These are phyloP conservation scores for Aythya baeri DNA, from an alignment of 2,113 vertebrate species.

Conservation along the genomic window DNA sequence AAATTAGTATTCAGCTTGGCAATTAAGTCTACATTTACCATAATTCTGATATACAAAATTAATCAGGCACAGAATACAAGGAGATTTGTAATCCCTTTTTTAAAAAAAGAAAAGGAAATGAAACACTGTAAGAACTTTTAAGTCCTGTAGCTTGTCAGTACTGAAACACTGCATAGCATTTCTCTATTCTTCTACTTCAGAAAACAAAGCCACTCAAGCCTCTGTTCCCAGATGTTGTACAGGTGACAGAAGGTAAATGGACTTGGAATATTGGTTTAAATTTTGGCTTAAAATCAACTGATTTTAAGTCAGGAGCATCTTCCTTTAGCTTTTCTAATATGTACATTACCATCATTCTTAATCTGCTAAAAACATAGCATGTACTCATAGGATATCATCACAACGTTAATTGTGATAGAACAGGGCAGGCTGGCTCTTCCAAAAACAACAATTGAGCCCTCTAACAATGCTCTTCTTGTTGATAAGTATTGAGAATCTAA, in stretches of 20 bases:
- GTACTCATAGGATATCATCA: background rate
- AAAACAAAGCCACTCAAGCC: background rate
- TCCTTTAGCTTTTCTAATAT: background rate
- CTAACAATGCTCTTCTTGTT: background rate
- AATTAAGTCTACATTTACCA: background rate
- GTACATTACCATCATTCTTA: background rate
- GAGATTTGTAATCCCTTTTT: background rate
- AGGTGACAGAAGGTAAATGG: background rate
- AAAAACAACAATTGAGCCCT: background rate
- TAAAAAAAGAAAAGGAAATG: background rate
- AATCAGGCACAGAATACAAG: background rate
- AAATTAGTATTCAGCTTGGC: background rate
- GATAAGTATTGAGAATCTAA: background rate
- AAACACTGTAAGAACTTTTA: background rate
- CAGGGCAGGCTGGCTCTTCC: background rate
- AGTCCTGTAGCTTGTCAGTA: background rate
- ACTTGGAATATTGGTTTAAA: background rate
- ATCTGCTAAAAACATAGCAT: background rate
- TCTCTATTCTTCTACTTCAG: background rate
- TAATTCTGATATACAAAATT: background rate
- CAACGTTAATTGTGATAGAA: background rate
- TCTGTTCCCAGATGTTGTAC: background rate
- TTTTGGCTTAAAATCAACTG: background rate
- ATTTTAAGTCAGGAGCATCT: background rate
- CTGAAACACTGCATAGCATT: background rate